Base-by-base conservation (phyloP, 2,888 invertebrate genomes). In the Fragum fragum region DNA sequence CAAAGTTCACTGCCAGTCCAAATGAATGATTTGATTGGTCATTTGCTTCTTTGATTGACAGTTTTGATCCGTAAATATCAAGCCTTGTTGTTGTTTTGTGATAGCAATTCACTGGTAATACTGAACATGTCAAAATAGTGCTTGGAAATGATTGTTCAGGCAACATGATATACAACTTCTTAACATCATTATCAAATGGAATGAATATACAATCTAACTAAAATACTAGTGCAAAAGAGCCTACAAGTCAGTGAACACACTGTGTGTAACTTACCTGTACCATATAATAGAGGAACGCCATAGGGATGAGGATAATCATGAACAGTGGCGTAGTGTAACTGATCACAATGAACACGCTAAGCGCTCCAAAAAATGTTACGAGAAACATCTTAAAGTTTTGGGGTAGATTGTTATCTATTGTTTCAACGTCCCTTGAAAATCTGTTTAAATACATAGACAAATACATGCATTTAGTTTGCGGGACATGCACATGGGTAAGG, bases 291-390 rank as follows among this genome's bases (percentile, higher is more conserved):
- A 94, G 71, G 26, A 94, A 73, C 1, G 90, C 92, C 59, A 95
- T 85, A 5, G 95, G 94, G 1, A 94, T 29, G 73, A 95, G 86
- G 66, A 93, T 90, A 11, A 90, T 73, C 29, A 91, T 79, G 79
- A 94, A 92, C 42, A 90, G 79, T 0, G 94, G 94, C 3, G 94
- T 94, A 42, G 92, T 92, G 87, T 93, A 94, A 66, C 92, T 88
- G 39, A 95, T 94, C 61, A 94, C 93, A 47, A 93, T 86, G 61
- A 95, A 77, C 21, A 93, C 94, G 47, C 92, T 92, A 29, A 93
- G 55, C 9, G 92, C 92, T 39, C 90, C 82, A 61, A 91, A 88
- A 14, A 90, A 75, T 16, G 86, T 90, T n/a, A 85, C 85, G 29
- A 91, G 79, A 79, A 87, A 89, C 76, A 83, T 83, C 7, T 90